phyloP scores from a whole-genome alignment of 2,113 vertebrate genomes.

The Neodon shergylaensis region DNA sequence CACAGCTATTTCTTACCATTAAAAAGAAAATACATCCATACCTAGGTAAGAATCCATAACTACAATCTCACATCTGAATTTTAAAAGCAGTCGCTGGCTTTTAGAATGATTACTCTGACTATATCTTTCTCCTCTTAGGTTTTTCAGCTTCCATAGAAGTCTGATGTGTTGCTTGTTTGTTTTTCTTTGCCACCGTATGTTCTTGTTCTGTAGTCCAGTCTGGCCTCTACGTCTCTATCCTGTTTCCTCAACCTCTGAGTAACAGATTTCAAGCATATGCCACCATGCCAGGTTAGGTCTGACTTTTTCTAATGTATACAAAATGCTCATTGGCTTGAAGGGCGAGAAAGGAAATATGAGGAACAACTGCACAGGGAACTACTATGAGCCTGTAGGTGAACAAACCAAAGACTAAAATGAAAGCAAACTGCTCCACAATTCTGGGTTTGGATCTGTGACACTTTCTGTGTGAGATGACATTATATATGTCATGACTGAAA shows the following conservation, averaged over 20 bases:
- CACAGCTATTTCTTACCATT: background rate
- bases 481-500: background rate
- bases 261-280: too few species aligned
- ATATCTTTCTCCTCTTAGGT: background rate
- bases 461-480: background rate
- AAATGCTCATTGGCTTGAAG: background rate
- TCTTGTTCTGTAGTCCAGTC: background rate
- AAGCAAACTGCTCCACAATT: background rate
- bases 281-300: too few species aligned
- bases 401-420: background rate
- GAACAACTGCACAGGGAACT: background rate
- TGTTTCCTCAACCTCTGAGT: background rate
- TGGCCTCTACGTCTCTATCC: background rate
- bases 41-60: background rate
- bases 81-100: background rate
- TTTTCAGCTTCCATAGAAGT: background rate
- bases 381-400: background rate
- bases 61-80: background rate
- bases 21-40: background rate
- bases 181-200: background rate
- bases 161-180: background rate
- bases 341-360: background rate
- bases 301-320: background rate
- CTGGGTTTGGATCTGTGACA: background rate
- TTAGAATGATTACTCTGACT: slow-evolving; percentile 1